Base-by-base conservation (phyloP, 1,140 invertebrate species). In the Drosophila quadrilineata region DNA sequence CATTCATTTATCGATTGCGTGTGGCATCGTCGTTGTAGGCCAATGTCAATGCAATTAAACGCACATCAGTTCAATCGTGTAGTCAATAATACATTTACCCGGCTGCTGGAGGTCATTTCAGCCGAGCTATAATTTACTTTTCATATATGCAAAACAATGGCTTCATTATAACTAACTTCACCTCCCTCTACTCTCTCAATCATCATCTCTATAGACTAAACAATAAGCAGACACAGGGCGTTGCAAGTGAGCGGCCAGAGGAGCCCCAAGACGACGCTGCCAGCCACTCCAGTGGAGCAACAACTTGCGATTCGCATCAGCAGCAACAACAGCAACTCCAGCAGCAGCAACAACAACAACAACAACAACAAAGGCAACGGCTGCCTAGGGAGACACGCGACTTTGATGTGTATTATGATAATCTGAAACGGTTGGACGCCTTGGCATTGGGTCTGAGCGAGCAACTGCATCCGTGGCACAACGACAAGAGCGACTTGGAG, bases 401-500 rank as follows among this genome's bases (percentile, higher is more conserved):
- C 49, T 85, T 88, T 68, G 87, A 89, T 26, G 82, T 89, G 48
- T 89, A 89, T 54, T 89, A 89, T 50, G 77, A 88, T 54, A 89
- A 89, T 88, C 57, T 89, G 29, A 89, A 89, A 69, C 87, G 88
- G 40, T 73, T 89, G 71, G 88, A 89, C 65, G 76, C 84, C 35
- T 43, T 86, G 49, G 75, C 86, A 41, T 50, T 89, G 68, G 68
- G 73, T 5, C 57, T 85, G 5, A 63, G 64, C 12, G 87, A 87
- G 63, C 85, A 87, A 59, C 22, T 88, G 72, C 87, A 88, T 68
- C 87, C 85, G 28, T 89, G 88, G 88, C 85, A 88, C 38, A 89
- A 88, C 72, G 89, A 90, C 58, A 89, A 89, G 56, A 92, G 92
- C 70, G 92, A 93, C 80, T 92, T 93, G 52, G 92, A 93, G 77